Conservation (phyloP, 2,113 vertebrate genomes). For the Corvus hawaiiensis region DNA sequence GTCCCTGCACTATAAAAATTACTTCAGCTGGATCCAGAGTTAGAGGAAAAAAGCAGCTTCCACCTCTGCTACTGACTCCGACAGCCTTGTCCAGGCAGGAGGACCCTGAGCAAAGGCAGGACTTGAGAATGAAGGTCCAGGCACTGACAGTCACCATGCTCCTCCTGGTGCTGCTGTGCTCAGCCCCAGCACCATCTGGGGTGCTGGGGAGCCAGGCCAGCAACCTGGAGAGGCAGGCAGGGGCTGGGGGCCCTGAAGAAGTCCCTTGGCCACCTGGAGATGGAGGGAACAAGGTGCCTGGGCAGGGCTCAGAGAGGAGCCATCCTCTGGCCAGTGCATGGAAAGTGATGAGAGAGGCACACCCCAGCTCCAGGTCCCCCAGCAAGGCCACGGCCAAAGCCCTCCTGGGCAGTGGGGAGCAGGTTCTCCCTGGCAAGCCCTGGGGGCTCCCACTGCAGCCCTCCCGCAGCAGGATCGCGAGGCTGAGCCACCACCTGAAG, state of each 20-base stretch:
- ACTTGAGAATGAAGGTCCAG: neutral
- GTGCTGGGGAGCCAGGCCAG: accelerated
- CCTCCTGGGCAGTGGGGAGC: neutral
- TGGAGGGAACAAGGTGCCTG: neutral
- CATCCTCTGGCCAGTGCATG: accelerated
- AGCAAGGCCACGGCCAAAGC: neutral
- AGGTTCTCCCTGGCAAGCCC: neutral
- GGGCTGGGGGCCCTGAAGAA: neutral
- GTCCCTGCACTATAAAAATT: constrained; percentile 30
- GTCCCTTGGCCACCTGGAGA: neutral
- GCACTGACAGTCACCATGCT: accelerated
- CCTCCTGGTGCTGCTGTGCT: neutral
- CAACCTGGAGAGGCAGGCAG: neutral
- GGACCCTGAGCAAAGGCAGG: neutral
- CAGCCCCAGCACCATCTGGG: neutral
- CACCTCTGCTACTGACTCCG: neutral
- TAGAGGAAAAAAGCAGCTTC: neutral
- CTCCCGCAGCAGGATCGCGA: neutral
- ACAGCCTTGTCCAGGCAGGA: neutral
- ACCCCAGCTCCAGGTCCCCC: neutral
- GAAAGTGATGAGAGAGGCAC: neutral
- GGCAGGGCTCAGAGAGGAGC: neutral
- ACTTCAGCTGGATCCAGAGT: neutral
- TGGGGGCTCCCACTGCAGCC: neutral
- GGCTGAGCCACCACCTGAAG: constrained; percentile 4